Evolutionary conservation across 2,797 vertebrate genomes (phyloP).

Genomic region (Micromesistius poutassou): DNA sequence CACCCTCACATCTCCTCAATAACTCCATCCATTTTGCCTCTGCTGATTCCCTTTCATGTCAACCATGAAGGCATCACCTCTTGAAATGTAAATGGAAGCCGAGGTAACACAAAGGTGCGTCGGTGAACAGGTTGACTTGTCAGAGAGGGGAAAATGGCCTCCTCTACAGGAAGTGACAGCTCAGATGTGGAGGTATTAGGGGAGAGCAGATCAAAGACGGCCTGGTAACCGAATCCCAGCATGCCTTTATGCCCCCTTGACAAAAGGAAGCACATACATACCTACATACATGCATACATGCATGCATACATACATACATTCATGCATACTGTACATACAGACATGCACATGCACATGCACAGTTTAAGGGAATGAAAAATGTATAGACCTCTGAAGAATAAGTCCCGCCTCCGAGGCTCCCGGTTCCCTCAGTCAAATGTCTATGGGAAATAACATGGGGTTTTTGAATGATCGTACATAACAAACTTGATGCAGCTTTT

Average conservation of each 20-base stretch:
- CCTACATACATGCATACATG: slow-evolving; percentile 5
- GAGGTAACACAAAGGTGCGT: slow-evolving; percentile 22
- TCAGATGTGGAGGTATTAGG: slow-evolving; percentile 38
- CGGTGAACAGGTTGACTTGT: slow-evolving; percentile 40
- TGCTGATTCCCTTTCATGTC: slow-evolving; percentile 12
- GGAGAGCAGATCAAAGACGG: slow-evolving; percentile 22
- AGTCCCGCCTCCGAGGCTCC: no score
- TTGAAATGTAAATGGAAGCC: slow-evolving; percentile 50
- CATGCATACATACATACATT: slow-evolving; percentile 13
- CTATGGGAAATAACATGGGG: no score
- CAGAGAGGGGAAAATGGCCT: slow-evolving; percentile 25
- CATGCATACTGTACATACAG: no score
- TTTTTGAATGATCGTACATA: no score
- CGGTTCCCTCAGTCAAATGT: no score
- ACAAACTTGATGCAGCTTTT: no score
- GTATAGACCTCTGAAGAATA: no score
- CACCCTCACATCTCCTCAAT: not conserved
- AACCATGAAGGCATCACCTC: slow-evolving; percentile 30
- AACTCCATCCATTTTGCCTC: slow-evolving; percentile 17
- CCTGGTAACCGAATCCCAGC: slow-evolving; percentile 5
- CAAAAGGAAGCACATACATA: slow-evolving; percentile 9
- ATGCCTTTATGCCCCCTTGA: not conserved
- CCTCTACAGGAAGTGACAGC: slow-evolving; percentile 45
- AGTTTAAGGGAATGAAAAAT: no score
- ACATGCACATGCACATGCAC: not conserved